These are phyloP conservation scores for Linnaemya tessellans DNA, from an alignment of 2,888 invertebrate genomes.

Conservation along the genomic window DNA sequence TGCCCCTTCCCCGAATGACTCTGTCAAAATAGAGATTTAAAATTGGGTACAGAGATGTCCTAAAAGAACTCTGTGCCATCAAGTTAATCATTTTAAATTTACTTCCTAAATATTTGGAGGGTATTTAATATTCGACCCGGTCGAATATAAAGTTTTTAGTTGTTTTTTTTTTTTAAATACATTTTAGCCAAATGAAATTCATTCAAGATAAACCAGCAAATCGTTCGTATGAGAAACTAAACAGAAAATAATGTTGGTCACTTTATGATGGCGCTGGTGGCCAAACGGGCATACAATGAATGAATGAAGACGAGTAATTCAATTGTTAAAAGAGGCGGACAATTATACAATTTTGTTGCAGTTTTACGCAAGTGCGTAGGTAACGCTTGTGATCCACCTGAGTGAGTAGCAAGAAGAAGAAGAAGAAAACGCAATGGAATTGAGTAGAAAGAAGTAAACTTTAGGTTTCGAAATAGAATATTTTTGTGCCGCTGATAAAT, in stretches of 20 bases:
- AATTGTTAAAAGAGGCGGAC: conserved; percentile 7
- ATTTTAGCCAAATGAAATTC: not conserved
- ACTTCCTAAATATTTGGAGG: no score
- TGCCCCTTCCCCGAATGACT: no score
- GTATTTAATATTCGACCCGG: no score
- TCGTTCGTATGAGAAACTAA: not conserved
- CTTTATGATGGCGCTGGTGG: not conserved
- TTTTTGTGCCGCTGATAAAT: not conserved
- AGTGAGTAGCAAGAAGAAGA: conserved; percentile 49
- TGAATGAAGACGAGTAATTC: not conserved
- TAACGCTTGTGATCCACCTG: conserved; percentile 43
- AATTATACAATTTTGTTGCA: not conserved
- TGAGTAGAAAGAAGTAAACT: not conserved
- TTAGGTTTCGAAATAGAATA: conserved; percentile 1
- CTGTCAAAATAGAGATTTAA: no score
- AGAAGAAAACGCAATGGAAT: no score
- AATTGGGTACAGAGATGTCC: no score
- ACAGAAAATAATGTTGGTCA: not conserved
- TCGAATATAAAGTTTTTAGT: no score
- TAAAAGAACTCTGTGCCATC: no score
- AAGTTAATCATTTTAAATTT: no score
- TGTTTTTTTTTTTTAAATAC: not conserved
- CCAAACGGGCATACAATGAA: not conserved
- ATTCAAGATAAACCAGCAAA: conserved; percentile 3
- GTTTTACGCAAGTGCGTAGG: conserved; percentile 48